Conservation (phyloP, 2,113 vertebrate genomes). For the Rhipidura dahli region DNA sequence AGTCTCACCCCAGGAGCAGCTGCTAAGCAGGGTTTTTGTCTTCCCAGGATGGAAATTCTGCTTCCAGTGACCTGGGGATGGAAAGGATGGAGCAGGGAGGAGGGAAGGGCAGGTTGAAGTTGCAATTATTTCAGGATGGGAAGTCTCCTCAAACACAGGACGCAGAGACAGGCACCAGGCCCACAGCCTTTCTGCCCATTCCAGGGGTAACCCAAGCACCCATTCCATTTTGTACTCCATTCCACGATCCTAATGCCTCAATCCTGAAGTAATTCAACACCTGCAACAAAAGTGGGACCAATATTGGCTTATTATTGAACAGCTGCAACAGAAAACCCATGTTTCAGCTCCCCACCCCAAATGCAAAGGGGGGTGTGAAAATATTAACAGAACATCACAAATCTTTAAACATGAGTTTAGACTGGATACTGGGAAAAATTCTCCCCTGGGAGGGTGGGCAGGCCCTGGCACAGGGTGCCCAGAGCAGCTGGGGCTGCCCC, state of each 20-base stretch:
- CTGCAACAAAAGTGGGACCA: background rate
- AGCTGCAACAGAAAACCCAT: background rate
- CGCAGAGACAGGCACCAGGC: background rate
- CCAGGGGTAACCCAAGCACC: background rate
- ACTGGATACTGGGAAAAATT: background rate
- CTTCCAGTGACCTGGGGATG: rapidly evolving
- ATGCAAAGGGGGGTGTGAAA: rapidly evolving
- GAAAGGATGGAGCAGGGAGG: background rate
- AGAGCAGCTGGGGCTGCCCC: background rate
- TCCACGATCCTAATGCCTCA: background rate
- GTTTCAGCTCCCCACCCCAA: background rate
- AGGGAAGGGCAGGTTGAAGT: background rate
- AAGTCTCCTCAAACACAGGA: rapidly evolving
- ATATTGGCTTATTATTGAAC: background rate
- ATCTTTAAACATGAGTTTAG: background rate
- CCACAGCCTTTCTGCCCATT: background rate
- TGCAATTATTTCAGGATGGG: background rate
- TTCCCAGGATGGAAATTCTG: background rate
- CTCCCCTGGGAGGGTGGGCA: rapidly evolving
- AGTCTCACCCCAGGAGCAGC: background rate
- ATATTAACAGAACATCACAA: background rate
- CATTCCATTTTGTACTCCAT: no score
- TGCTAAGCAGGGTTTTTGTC: background rate
- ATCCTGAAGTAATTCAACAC: background rate
- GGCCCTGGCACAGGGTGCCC: background rate